Base-by-base conservation (phyloP, 1,140 invertebrate species). In the Tachypleus tridentatus region DNA sequence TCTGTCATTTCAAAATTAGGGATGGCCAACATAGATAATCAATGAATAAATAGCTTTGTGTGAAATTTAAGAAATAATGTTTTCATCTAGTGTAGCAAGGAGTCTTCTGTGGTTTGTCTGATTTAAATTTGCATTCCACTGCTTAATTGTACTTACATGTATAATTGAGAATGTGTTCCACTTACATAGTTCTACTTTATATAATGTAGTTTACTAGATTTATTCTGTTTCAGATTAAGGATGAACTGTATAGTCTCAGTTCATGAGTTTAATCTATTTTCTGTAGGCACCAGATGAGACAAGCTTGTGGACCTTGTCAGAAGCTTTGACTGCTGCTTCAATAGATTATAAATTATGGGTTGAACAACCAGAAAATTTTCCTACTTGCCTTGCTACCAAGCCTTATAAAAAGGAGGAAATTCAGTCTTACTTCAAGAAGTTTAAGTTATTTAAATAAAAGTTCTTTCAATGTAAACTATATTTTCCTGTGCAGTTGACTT, bases 351-450 rank as follows among this genome's bases (percentile, higher is more conserved):
- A 96, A 77, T 73, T 98, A 29, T 99, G 97, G 97, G 88, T 93
- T 67, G 96, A 99, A 80, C 91, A 97, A 73, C 95, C 95, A 9
- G 96, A 99, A 81, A 92, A 97, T 78, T 88, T 94, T 74, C 84
- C 92, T 57, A 97, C 96, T 3, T 97, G 94, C 78, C 78, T 99
- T 66, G 96, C 89, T 50, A 78, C 88, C 1, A 97, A 96, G 77
- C 97, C 97, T 6, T 96, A 94, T 76, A 83, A 84, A 1, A 97
- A 96, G 78, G 82, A 87, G 58, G 79, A 85, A 62, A 80, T 97
- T 10, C 87, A 94, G 73, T 84, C 86, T 71, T 89, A 85, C 81
- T 86, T 98, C 65, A 91, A 88, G 72, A 86, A 89, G 76, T 88
- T 92, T 63, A 97, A 97, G 80, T 78, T 98, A n/a, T 86, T 88